Base-by-base conservation (phyloP, 2,888 invertebrate genomes). In the Hoplodrina blanda region DNA sequence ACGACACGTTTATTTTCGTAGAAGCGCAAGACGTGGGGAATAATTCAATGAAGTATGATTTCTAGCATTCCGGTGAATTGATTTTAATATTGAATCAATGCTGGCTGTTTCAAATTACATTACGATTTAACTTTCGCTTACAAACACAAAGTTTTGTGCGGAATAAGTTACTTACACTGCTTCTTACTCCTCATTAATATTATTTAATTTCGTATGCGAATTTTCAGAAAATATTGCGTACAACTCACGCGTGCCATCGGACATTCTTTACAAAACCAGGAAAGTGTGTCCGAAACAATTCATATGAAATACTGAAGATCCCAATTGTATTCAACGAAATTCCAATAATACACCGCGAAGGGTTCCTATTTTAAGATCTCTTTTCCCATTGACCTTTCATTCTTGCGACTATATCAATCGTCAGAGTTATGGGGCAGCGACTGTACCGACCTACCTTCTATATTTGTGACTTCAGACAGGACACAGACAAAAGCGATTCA, bases 291-390 rank as follows among this genome's bases (percentile, higher is more conserved):
- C 68, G 67, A 78, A 81, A 75, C 73, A 70, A 70, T 77, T 78
- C 73, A 57, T 73, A 81, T 76, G 67, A 78, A 84, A 79, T 72
- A 77, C 70, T 57, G 71, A 72, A 62, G 60, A 67, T 70, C 68
- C 62, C 60, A 74, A 82, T 73, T 78, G 68, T 85, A 76, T 81
- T 62, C 64, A 70, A 69, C 56, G 77, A 77, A 82, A 85, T 85
- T 73, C 70, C 70, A 84, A 79, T 85, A 83, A 81, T 69, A 84
- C 57, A 77, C 66, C 69, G 62, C 55, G 72, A 73, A 81, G 70
- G 82, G 77, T 76, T 76, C 74, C 74, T 84, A 76, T 83, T 83
- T 76, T 81, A 72, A 77, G 83, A 75, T 70, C 74, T 75, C 71
- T 59, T 69, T 85, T 82, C 70, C 59, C 44, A 73, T 76, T 79